Conservation (phyloP, 2,888 invertebrate genomes). For the Spicauda simplicius region DNA sequence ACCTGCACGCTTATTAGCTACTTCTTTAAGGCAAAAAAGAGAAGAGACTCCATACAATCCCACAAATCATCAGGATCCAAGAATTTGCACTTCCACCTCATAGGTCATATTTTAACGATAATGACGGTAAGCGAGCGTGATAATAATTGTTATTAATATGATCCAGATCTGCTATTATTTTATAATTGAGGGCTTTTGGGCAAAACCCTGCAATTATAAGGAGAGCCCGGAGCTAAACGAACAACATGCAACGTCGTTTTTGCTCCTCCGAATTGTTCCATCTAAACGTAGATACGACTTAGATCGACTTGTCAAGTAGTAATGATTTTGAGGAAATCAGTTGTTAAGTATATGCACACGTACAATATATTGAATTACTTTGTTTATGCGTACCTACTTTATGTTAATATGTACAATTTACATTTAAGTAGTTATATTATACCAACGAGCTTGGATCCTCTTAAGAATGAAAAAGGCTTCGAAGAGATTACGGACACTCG, state of each 20-base stretch:
- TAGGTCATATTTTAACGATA: slow-evolving; percentile 80
- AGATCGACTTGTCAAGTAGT: not conserved
- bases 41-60: slow-evolving; percentile 36
- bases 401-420: too few species aligned
- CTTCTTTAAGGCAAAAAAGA: not conserved
- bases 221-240: slow-evolving; percentile 77
- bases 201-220: slow-evolving; percentile 84
- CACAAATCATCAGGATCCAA: slow-evolving; percentile 55
- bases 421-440: too few species aligned
- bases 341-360: too few species aligned
- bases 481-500: too few species aligned
- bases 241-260: slow-evolving; percentile 78
- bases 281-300: slow-evolving; percentile 50
- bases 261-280: slow-evolving; percentile 75
- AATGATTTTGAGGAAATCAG: not conserved
- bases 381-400: too few species aligned
- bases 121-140: slow-evolving; percentile 81
- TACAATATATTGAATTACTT: too few species aligned
- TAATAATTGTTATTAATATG: slow-evolving; percentile 85
- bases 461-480: too few species aligned
- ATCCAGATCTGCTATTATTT: slow-evolving; percentile 85
- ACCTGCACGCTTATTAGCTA: not conserved
- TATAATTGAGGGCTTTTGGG: slow-evolving; percentile 84
- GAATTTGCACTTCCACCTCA: slow-evolving; percentile 71
- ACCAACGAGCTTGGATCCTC: too few species aligned